Percentiles rank a stretch among this genome's conserved stretches.
phyloP scores from a whole-genome alignment of 2,113 vertebrate species.

The Callospermophilus lateralis region DNA sequence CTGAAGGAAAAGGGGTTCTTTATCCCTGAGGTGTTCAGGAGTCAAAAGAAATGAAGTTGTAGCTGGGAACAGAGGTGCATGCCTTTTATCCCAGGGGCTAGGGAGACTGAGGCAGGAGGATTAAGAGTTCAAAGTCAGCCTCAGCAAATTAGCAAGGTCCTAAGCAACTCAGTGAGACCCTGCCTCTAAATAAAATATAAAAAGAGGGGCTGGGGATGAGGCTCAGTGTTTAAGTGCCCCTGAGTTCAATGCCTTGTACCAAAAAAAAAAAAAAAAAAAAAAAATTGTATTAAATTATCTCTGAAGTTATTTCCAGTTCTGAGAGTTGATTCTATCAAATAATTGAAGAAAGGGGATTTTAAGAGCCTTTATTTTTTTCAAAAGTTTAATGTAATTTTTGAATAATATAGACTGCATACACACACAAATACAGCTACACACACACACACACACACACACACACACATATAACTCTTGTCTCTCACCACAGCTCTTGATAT shows the following conservation, averaged over 20 bases:
- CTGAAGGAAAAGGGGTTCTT: not conserved
- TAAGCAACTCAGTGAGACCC: too few species aligned
- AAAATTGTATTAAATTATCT: not conserved
- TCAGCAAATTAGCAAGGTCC: too few species aligned
- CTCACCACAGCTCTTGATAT: not conserved
- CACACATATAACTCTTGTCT: too few species aligned
- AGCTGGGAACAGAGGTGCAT: too few species aligned
- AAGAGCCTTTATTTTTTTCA: conserved; percentile 25
- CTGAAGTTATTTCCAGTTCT: not conserved
- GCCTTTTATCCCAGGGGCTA: too few species aligned
- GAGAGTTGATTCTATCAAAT: not conserved
- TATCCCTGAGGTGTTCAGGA: not conserved
- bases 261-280: too few species aligned
- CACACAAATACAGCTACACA: not conserved
- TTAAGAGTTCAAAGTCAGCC: too few species aligned
- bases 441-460: not conserved
- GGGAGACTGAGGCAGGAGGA: too few species aligned
- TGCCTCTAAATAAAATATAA: too few species aligned
- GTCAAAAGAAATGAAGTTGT: not conserved
- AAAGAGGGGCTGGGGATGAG: too few species aligned
- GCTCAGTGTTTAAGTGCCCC: too few species aligned
- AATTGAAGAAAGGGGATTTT: conserved; percentile 37
- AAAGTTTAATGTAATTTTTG: not conserved
- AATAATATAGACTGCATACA: not conserved
- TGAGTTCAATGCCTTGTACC: too few species aligned